phyloP scores from a whole-genome alignment of 2,797 vertebrate species.

The Orestias chungarensis region DNA sequence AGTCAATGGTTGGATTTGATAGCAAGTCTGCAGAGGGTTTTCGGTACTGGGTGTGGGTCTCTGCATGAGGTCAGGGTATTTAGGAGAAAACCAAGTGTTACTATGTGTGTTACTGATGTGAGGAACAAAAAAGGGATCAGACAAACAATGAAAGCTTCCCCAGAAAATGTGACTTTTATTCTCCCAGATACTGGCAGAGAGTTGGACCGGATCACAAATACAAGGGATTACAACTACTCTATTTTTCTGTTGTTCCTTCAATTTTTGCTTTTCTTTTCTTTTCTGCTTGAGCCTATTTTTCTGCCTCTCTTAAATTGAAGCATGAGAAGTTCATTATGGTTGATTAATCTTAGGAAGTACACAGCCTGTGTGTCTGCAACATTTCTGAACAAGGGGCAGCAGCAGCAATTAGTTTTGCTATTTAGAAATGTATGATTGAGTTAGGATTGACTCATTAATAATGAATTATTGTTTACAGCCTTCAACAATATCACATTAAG shows the following conservation, averaged over 20 bases:
- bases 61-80: conserved; percentile 5
- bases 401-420: neutral
- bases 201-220: conserved; percentile 20
- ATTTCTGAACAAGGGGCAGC: neutral
- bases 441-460: neutral
- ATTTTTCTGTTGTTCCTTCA: conserved; percentile 13
- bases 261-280: conserved; percentile 16
- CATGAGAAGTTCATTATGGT: conserved; percentile 53
- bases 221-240: conserved; percentile 49
- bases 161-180: conserved; percentile 33
- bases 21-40: conserved; percentile 28
- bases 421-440: neutral
- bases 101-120: conserved; percentile 11
- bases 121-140: conserved; percentile 15
- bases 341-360: conserved; percentile 19
- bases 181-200: conserved; percentile 23
- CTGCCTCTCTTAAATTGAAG: conserved; percentile 9
- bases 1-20: conserved; percentile 38
- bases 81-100: neutral
- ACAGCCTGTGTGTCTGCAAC: neutral
- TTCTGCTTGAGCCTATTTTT: conserved; percentile 8
- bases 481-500: conserved; percentile 9
- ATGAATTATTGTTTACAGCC: neutral
- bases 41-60: conserved; percentile 5
- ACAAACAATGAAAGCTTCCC: conserved; percentile 18